Percentiles rank a stretch among this genome's conserved stretches.
Evolutionary conservation across 2,888 invertebrate genomes (phyloP).

Genomic region (Nipponacmea schrenckii): DNA sequence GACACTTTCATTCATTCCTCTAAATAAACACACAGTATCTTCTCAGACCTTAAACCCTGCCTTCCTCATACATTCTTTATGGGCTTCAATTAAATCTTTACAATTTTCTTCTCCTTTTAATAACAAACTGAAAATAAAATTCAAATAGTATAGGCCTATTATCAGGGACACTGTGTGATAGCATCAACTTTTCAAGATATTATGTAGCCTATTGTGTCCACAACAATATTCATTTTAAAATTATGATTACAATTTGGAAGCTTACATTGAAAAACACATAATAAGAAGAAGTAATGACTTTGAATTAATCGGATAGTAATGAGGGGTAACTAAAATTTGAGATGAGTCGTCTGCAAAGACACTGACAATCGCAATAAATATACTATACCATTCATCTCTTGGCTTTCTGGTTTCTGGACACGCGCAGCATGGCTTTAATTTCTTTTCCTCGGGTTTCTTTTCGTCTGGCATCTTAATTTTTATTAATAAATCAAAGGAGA

Average conservation of each 20-base stretch:
- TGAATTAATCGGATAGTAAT: too few species aligned
- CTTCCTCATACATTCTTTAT: slow-evolving; percentile 95
- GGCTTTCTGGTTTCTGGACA: slow-evolving; percentile 94
- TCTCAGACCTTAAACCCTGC: slow-evolving; percentile 91
- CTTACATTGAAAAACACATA: too few species aligned
- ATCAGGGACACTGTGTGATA: too few species aligned
- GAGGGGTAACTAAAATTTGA: too few species aligned
- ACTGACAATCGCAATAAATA: neutral
- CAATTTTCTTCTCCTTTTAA: slow-evolving; percentile 94
- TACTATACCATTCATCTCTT: slow-evolving; percentile 87
- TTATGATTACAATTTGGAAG: too few species aligned
- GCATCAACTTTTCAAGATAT: too few species aligned
- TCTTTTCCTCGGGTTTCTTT: slow-evolving; percentile 62
- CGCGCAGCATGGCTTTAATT: slow-evolving; percentile 94
- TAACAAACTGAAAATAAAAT: slow-evolving; percentile 79
- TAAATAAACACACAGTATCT: neutral
- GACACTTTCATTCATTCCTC: neutral
- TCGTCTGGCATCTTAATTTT: slow-evolving; percentile 24
- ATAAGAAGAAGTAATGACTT: too few species aligned
- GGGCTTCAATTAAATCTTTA: slow-evolving; percentile 88
- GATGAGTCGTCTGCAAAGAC: too few species aligned
- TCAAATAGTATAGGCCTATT: neutral
- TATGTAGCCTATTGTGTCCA: too few species aligned
- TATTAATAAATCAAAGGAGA: slow-evolving; percentile 2
- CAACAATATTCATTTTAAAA: too few species aligned